These are phyloP conservation scores for Crotalus helleri DNA, from an alignment of 2,113 vertebrate genomes.

Conservation along the genomic window DNA sequence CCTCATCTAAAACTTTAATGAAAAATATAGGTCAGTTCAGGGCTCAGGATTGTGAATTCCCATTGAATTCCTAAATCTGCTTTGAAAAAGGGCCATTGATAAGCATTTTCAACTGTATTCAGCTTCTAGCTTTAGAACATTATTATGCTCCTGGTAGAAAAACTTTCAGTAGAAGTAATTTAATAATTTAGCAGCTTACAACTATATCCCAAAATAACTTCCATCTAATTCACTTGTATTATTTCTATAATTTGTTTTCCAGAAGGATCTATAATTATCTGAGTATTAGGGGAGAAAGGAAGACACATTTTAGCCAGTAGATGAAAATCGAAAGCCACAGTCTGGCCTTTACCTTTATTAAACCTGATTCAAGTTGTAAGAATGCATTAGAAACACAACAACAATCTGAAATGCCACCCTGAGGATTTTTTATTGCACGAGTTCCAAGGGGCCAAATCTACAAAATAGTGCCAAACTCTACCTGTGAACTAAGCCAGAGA, in stretches of 20 bases:
- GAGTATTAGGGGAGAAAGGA: background rate
- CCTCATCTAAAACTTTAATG: background rate
- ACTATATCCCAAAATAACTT: background rate
- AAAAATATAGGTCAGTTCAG: background rate
- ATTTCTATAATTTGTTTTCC: background rate
- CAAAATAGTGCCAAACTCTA: background rate
- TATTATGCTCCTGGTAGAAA: background rate
- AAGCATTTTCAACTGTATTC: background rate
- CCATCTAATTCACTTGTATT: background rate
- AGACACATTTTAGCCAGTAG: background rate
- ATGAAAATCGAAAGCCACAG: background rate
- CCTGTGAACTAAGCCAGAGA: background rate
- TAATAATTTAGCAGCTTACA: background rate
- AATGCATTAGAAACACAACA: background rate
- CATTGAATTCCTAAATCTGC: background rate
- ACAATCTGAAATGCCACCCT: background rate
- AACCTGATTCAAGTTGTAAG: background rate
- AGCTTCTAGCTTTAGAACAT: background rate
- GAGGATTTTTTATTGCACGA: background rate
- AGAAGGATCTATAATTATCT: background rate
- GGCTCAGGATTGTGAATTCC: background rate
- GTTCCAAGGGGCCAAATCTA: background rate
- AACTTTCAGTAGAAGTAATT: background rate
- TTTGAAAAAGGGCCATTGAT: background rate
- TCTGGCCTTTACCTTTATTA: background rate